phyloP scores from a whole-genome alignment of 2,113 vertebrate species.

The Hippotragus niger region DNA sequence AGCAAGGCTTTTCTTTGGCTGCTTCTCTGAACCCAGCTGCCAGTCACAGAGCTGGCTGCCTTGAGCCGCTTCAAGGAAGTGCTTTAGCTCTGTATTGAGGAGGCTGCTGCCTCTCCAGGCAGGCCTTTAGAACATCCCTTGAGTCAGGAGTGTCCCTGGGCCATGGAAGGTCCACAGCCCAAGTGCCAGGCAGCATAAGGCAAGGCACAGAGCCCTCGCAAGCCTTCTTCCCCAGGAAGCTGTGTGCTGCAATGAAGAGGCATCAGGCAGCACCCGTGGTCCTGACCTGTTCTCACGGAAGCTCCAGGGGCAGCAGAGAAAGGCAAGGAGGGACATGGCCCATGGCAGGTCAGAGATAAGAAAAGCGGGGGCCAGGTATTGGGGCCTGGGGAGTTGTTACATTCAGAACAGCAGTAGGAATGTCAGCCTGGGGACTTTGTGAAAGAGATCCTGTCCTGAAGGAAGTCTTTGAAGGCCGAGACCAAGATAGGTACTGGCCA shows the following conservation, averaged over 20 bases:
- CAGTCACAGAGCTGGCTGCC: slow-evolving; percentile 14
- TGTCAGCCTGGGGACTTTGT: background rate
- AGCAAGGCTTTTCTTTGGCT: slow-evolving; percentile 36
- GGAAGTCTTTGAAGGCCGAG: background rate
- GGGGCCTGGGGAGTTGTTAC: background rate
- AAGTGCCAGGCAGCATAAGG: background rate
- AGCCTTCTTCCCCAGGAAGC: background rate
- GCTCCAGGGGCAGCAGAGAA: background rate
- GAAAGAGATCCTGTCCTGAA: background rate
- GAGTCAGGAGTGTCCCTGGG: background rate
- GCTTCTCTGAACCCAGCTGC: slow-evolving; percentile 47
- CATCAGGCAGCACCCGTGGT: background rate
- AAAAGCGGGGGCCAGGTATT: no score
- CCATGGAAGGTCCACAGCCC: background rate
- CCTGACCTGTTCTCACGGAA: background rate
- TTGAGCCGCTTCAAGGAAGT: background rate
- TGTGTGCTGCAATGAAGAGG: background rate
- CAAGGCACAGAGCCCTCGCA: background rate
- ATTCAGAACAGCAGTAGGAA: background rate
- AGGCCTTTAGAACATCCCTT: background rate
- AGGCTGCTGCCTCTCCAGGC: background rate
- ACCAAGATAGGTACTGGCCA: background rate
- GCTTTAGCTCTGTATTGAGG: background rate
- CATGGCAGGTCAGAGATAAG: background rate
- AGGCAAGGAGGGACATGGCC: background rate